Base-by-base conservation (phyloP, 1,140 invertebrate species). In the Ceratoteleas bidentatus region DNA sequence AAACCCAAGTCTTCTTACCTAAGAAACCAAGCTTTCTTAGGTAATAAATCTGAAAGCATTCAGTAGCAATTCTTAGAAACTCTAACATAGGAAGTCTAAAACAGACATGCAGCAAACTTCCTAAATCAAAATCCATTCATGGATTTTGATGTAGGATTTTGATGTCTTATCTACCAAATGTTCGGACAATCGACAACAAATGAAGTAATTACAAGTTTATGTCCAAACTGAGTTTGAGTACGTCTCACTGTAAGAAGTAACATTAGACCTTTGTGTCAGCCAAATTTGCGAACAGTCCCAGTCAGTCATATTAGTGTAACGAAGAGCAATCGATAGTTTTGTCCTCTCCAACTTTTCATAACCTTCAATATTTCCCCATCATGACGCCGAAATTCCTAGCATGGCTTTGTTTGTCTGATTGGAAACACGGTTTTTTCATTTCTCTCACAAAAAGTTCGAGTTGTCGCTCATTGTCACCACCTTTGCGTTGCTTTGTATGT, bases 301-400 rank as follows among this genome's bases (percentile, higher is more conserved):
- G 47, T 53, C 61, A 60, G 45, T 8, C 54, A 53, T 60, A 34
- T 65, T 60, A 66, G 54, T 10, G 8, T 62, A 50, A 77, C 40
- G 24, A 33, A 45, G 50, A 75, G 40, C 13, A 40, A 49, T 62
- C 74, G 24, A 70, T 70, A 72, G 66, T 72, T 79, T 79, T 79
- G 76, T 79, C 76, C 76, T 79, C 76, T 79, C 66, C 66, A 79
- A 79, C 76, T 79, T 79, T 79, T 79, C 76, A 72, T 72, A 72
- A 65, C 76, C 61, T 77, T 60, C 58, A 65, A 49, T 57, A 24
- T 24, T 60, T 79, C 75, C 75, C 66, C 7, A 65, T 66, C 68
- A 78, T 54, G 38, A 49, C 54, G 5, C 65, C 47, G 36, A 65
- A 64, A 53, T 33, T 47, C 66, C 60, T 72, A 0, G 75, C 75